phyloP scores from a whole-genome alignment of 2,888 invertebrate species.

The Cecidostiba fungosa region DNA sequence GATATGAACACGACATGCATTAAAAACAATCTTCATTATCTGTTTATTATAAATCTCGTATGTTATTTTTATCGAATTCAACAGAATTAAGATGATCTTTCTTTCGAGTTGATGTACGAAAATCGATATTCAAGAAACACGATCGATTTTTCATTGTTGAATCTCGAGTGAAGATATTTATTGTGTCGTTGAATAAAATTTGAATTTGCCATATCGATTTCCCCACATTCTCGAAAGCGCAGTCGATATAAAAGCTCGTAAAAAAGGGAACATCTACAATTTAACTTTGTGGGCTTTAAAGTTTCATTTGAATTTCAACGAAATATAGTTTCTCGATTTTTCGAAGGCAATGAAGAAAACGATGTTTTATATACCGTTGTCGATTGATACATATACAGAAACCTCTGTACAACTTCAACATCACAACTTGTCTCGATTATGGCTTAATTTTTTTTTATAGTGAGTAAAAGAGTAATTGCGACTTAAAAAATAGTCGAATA shows the following conservation, averaged over 20 bases:
- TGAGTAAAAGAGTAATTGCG: conserved; percentile 38
- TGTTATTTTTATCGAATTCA: conserved; percentile 39
- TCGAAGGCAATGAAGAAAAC: conserved; percentile 59
- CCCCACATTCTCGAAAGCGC: conserved; percentile 41
- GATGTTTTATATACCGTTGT: conserved; percentile 34
- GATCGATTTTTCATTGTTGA: neutral
- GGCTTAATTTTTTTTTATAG: neutral
- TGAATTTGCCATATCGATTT: conserved; percentile 37
- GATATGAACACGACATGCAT: conserved; percentile 54
- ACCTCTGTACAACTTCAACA: conserved; percentile 51
- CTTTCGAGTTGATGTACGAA: conserved; percentile 29
- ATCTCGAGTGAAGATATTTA: neutral
- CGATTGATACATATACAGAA: conserved; percentile 40
- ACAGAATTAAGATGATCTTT: conserved; percentile 42
- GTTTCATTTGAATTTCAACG: conserved; percentile 53
- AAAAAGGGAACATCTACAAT: conserved; percentile 59
- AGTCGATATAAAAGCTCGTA: conserved; percentile 58
- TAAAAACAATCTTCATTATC: conserved; percentile 25
- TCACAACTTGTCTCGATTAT: conserved; percentile 31
- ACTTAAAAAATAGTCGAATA: conserved; percentile 26
- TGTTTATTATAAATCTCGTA: conserved; percentile 35
- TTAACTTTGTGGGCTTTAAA: conserved; percentile 41
- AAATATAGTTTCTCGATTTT: conserved; percentile 48
- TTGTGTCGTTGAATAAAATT: neutral
- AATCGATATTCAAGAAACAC: conserved; percentile 30